Percentiles rank a stretch among this genome's conserved stretches.
phyloP scores from a whole-genome alignment of 92 coral and sea anemone genomes.

The Virgularia gustaviana region DNA sequence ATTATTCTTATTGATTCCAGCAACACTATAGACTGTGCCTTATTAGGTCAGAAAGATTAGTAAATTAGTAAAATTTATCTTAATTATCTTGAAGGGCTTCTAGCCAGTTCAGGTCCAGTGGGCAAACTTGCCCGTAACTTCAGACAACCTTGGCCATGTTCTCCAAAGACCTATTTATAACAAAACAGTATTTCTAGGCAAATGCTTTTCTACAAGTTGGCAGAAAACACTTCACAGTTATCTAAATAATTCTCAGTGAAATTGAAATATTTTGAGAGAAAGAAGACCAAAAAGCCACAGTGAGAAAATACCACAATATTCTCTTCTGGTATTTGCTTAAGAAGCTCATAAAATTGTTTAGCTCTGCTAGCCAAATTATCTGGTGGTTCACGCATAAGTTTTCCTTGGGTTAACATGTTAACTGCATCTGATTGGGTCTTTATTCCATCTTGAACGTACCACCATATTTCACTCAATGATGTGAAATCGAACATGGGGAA shows the following conservation, averaged over 20 bases:
- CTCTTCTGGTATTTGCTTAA: conserved; percentile 27
- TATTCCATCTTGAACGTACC: conserved; percentile 46
- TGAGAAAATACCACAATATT: conserved; percentile 49
- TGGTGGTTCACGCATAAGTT: conserved; percentile 29
- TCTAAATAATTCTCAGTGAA: conserved; percentile 22
- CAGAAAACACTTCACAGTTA: conserved; percentile 35
- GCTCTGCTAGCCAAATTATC: conserved; percentile 26
- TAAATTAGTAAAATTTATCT: no score
- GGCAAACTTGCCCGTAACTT: no score
- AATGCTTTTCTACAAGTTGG: no score
- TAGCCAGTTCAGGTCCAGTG: no score
- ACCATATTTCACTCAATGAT: conserved; percentile 47
- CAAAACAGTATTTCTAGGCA: no score
- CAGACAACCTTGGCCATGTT: no score
- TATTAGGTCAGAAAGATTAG: no score
- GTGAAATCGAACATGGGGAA: conserved; percentile 48
- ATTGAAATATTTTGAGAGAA: conserved; percentile 19
- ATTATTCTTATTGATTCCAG: no score
- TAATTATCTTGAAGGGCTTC: no score
- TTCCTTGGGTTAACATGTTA: conserved; percentile 23
- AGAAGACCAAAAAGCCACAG: conserved; percentile 30
- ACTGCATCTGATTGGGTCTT: conserved; percentile 15
- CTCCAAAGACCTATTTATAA: no score
- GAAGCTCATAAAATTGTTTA: conserved; percentile 37
- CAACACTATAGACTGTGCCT: no score